phyloP scores from a whole-genome alignment of 1,140 invertebrate species.

The Caenorhabditis brenneri region DNA sequence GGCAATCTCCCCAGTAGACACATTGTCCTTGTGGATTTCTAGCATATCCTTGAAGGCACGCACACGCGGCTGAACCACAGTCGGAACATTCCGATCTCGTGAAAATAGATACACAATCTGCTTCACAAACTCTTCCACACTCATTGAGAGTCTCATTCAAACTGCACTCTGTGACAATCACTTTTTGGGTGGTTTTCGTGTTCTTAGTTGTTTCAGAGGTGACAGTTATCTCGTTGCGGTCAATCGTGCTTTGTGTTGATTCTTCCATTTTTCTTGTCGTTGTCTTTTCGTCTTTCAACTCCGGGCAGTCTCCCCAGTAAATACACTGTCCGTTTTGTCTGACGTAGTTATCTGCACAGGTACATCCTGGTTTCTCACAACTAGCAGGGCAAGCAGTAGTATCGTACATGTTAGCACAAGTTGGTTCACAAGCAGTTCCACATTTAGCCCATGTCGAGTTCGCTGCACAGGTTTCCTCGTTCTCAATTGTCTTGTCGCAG shows the following conservation, averaged over 20 bases:
- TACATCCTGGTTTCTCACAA: constrained; percentile 66
- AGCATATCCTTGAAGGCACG: constrained; percentile 67
- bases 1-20: constrained; percentile 70
- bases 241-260: background rate
- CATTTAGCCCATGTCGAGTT: constrained; percentile 70
- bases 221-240: background rate
- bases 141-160: constrained; percentile 69
- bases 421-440: constrained; percentile 68
- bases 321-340: constrained; percentile 64
- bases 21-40: constrained; percentile 61
- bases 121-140: constrained; percentile 67
- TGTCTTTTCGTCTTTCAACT: constrained; percentile 22
- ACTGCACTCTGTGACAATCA: constrained; percentile 54
- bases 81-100: constrained; percentile 64
- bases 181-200: constrained; percentile 19
- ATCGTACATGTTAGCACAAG: constrained; percentile 68
- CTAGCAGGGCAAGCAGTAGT: constrained; percentile 63
- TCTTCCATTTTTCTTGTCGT: background rate
- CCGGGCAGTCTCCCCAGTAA: constrained; percentile 66
- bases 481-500: constrained; percentile 54
- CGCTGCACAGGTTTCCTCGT: constrained; percentile 52
- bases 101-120: constrained; percentile 68
- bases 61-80: constrained; percentile 61
- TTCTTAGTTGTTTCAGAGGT: background rate
- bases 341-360: constrained; percentile 69